Evolutionary conservation across 2,113 vertebrate species (phyloP), one percentile per base, ranked within the genome.

Genomic region (Leucoraja erinaceus): DNA sequence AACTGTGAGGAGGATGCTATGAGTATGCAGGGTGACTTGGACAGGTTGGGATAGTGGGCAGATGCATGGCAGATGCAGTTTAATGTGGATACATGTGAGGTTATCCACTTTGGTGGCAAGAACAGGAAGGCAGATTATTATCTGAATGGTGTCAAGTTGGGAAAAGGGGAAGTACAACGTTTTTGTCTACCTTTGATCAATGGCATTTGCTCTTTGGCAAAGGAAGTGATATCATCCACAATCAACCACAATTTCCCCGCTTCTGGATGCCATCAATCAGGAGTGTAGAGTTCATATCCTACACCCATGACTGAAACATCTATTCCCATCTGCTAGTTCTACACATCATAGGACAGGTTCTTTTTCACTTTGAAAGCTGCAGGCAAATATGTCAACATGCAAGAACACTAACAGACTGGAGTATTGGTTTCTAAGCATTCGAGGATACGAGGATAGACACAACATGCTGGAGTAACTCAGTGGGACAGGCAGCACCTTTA

Each of bases 171-270:
- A 47, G 38, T 47, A 47, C 38, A 47, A 3, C 38, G 38, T 59
- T 68, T 2, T 47, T 47, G 38, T 47, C 38, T 47, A 47, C 38
- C 38, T 47, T 47, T 88, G 84, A 6, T 88, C 84, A 88, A 88
- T 31, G n/a, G 61, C 28, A n/a, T 5, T 66, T 61, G 38, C 38
- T n/a, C 33, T 88, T 72, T 66, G 10, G 61, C 84, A 61, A 88
- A 88, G 81, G 81, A 84, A 84, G 54, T 84, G 81, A 84, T 84
- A 84, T 84, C 81, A 84, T 84, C 81, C 10, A 54, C 59, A 9
- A 56, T 20, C 25, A 54, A 84, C 47, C 20, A 84, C 38, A 84
- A 7, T 84, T 84, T 56, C 9, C 47, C n/a, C 20, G 8, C 7
- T 5, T 25, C 81, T 84, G 81, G 81, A 59, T 84, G 25, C 81